A percentile compares a stretch with the other conserved stretches of the same genome.
Conservation (phyloP, 2,888 invertebrate species). For the Stenoptilia bipunctidactyla region DNA sequence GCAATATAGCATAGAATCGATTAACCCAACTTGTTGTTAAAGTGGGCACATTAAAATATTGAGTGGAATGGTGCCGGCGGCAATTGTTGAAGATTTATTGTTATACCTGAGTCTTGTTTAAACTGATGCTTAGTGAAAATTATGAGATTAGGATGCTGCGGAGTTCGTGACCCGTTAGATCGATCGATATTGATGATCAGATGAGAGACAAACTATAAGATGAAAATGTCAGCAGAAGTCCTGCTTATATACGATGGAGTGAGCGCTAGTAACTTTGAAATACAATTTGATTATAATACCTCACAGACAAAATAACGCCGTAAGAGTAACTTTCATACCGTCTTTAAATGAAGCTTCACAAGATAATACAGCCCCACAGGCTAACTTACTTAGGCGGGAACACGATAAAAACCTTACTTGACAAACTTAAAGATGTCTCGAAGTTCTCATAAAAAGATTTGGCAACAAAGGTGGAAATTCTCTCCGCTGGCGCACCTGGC, state of each 20-base stretch:
- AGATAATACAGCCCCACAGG: neutral
- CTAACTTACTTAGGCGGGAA: neutral
- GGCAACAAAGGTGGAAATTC: constrained; percentile 54
- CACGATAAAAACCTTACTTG: neutral
- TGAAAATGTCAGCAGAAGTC: neutral
- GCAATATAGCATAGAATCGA: constrained; percentile 17
- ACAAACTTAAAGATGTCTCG: constrained; percentile 20
- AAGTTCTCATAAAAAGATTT: constrained; percentile 35
- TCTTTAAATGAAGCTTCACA: too few relatives aligned
- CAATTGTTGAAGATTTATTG: constrained; percentile 52
- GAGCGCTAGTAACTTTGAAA: neutral
- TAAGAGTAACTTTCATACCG: too few relatives aligned
- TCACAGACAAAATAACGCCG: too few relatives aligned
- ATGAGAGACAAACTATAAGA: neutral
- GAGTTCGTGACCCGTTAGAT: neutral
- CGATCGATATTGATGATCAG: neutral
- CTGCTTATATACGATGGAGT: neutral
- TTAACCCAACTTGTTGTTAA: constrained; percentile 7
- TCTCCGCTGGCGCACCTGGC: constrained; percentile 62
- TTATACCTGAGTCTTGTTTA: constrained; percentile 52
- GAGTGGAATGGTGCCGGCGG: constrained; percentile 35
- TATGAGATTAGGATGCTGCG: constrained; percentile 23
- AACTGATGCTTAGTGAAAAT: constrained; percentile 55
- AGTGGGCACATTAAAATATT: constrained; percentile 26
- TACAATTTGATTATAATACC: neutral